Base-by-base conservation (phyloP, 2,113 vertebrate species). In the Xiphias gladius region DNA sequence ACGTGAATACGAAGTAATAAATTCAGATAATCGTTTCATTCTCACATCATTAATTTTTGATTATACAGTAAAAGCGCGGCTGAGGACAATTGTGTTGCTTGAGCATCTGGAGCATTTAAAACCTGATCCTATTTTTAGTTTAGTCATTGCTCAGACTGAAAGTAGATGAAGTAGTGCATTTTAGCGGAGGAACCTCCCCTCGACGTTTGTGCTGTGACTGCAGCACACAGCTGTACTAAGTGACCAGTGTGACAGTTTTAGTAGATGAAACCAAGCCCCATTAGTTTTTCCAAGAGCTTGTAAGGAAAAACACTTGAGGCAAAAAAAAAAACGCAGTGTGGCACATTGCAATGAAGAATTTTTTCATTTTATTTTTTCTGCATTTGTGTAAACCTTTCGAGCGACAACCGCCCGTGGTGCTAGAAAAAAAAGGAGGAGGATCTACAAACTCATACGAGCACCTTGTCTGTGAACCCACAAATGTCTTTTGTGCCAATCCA, bases 41-140 rank as follows among this genome's bases (percentile, higher is more conserved):
- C 55, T 84, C 77, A 9, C 77, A 62, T 68, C 80, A 81, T 80
- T 6, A 54, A 28, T 84, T 69, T 80, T 54, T 80, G 48, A 85
- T 83, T 69, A 68, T 55, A 70, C 81, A 64, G 67, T 68, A 8
- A 46, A 76, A 76, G 16, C 0, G 11, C 76, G 48, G 30, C n/a
- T 35, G 22, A 55, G 52, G 35, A 54, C n/a, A 32, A 57, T 72
- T 73, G 66, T 65, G 28, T 19, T 67, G 26, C 43, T 3, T 24
- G 2, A 77, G 73, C 41, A 41, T 32, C 58, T 50, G 64, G 39
- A 69, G 50, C 30, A 65, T 85, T 64, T 71, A 22, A 86, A 64
- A 59, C 2, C 43, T 7, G 71, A 70, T 43, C 14, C 37, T 35
- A 0, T 35, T 69, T 55, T 72, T 54, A 72, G 17, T 50, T 30